A percentile compares a stretch with the other conserved stretches of the same genome.
Conservation (phyloP, 2,113 vertebrate species). For the Todiramphus saurophagus region DNA sequence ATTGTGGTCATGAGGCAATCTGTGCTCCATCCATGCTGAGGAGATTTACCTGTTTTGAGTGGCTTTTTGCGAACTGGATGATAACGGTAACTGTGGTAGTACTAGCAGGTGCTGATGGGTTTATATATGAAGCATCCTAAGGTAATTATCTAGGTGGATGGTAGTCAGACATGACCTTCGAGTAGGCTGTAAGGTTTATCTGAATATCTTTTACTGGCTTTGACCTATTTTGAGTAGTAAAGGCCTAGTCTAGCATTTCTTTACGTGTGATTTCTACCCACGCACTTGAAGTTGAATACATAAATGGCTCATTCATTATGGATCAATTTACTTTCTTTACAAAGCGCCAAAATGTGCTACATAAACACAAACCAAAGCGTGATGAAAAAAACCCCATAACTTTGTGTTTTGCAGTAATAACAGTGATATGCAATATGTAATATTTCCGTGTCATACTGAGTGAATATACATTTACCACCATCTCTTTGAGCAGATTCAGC, state of each 20-base stretch:
- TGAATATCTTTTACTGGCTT: background rate
- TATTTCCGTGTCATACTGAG: background rate
- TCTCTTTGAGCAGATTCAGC: background rate
- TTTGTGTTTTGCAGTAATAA: background rate
- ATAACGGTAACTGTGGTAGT: background rate
- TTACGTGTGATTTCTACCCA: background rate
- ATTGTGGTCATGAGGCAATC: background rate
- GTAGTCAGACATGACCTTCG: background rate
- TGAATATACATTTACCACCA: background rate
- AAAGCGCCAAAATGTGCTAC: background rate
- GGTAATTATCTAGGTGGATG: background rate
- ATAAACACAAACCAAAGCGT: background rate
- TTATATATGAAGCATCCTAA: background rate
- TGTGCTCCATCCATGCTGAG: background rate
- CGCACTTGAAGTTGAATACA: background rate
- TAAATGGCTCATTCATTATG: background rate
- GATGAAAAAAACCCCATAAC: background rate
- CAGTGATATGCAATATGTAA: fast-evolving
- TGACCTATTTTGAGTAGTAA: background rate
- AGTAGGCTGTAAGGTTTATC: background rate
- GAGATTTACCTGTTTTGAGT: fast-evolving
- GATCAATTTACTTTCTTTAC: background rate
- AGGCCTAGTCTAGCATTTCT: background rate
- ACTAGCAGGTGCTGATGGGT: background rate
- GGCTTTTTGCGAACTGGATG: background rate